phyloP scores from a whole-genome alignment of 1,140 invertebrate genomes.

The Daktulosphaira vitifoliae region DNA sequence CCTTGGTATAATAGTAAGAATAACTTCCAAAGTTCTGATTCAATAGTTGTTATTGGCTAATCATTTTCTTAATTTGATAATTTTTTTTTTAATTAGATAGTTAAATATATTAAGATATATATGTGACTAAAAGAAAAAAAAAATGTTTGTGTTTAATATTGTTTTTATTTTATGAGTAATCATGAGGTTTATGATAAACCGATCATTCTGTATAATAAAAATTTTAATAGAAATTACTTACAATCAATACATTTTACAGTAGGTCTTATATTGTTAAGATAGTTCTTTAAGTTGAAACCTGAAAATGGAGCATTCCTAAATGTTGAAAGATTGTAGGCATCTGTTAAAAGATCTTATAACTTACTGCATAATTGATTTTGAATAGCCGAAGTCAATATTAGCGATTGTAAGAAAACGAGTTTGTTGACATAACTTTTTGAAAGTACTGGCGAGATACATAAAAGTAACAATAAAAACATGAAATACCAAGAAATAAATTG shows the following conservation, averaged over 20 bases:
- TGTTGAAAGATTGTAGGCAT: slow-evolving; percentile 5
- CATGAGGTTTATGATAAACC: too few species aligned
- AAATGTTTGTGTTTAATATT: too few species aligned
- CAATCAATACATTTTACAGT: not conserved
- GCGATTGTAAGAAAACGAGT: not conserved
- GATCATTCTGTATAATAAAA: too few species aligned
- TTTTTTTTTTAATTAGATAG: too few species aligned
- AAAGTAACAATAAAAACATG: slow-evolving; percentile 3
- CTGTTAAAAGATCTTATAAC: not conserved
- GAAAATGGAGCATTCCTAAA: slow-evolving; percentile 11
- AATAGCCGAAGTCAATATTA: slow-evolving; percentile 1
- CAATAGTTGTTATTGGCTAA: too few species aligned
- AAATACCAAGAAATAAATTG: not conserved
- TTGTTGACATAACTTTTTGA: slow-evolving; percentile 17
- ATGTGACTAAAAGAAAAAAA: too few species aligned
- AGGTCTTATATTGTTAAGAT: slow-evolving; percentile 7
- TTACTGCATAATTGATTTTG: slow-evolving; percentile 17
- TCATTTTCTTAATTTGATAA: too few species aligned
- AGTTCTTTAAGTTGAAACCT: slow-evolving; percentile 3
- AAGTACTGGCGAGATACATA: slow-evolving; percentile 21
- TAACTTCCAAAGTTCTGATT: too few species aligned
- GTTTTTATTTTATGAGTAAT: too few species aligned
- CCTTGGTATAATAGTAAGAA: too few species aligned
- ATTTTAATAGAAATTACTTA: too few species aligned
- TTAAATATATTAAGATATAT: too few species aligned